These are phyloP conservation scores for Andrena hattorfiana DNA, from an alignment of 2,888 invertebrate species.

Conservation along the genomic window DNA sequence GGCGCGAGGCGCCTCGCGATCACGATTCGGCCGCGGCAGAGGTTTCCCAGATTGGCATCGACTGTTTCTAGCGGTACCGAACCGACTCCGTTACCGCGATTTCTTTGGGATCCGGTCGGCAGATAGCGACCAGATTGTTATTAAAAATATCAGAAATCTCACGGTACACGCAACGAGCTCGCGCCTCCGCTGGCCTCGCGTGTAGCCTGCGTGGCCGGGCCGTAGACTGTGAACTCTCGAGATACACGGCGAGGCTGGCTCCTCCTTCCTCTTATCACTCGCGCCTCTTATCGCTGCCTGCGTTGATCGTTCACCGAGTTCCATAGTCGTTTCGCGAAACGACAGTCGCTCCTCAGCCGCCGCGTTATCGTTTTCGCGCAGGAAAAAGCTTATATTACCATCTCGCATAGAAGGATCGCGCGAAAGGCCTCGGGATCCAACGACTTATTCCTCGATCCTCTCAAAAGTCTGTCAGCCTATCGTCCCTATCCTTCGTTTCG, in stretches of 20 bases:
- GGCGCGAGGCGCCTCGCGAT: slow-evolving; percentile 7
- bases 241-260: not conserved
- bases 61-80: slow-evolving; percentile 75
- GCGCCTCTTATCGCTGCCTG: slow-evolving; percentile 43
- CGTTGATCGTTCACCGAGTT: slow-evolving; percentile 44
- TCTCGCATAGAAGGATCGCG: not conserved
- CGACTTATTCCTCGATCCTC: not conserved
- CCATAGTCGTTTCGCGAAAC: slow-evolving; percentile 27
- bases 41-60: slow-evolving; percentile 75
- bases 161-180: slow-evolving; percentile 47
- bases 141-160: slow-evolving; percentile 76
- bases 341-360: not conserved
- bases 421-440: not conserved
- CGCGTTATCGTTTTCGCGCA: not conserved
- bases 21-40: slow-evolving; percentile 60
- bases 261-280: slow-evolving; percentile 28
- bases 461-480: slow-evolving; percentile 3
- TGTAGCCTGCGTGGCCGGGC: not conserved
- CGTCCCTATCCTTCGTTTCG: not conserved
- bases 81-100: slow-evolving; percentile 75
- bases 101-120: slow-evolving; percentile 69
- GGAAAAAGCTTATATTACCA: not conserved
- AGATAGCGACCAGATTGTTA: slow-evolving; percentile 72
- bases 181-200: not conserved
- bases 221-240: not conserved